These are phyloP conservation scores for Dicyrtomina minuta DNA, from an alignment of 2,888 invertebrate genomes.

Conservation along the genomic window DNA sequence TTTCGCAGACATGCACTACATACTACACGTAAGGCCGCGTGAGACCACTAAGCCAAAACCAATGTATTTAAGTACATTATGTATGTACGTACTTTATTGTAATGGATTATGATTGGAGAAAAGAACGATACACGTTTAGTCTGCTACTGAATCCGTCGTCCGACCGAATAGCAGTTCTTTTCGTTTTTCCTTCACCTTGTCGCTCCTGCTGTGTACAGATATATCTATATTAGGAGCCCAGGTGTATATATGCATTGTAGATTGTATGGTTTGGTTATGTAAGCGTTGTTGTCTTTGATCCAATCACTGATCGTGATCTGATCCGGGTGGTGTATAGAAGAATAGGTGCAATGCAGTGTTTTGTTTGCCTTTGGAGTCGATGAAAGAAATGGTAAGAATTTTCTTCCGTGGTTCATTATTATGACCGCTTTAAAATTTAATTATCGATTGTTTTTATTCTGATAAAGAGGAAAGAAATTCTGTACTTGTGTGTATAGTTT, in stretches of 20 bases:
- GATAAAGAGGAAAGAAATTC: conserved; percentile 15
- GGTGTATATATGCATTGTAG: no score
- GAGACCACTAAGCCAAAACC: no score
- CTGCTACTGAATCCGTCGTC: neutral
- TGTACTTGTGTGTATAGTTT: neutral
- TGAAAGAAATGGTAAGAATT: neutral
- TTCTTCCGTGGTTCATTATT: conserved; percentile 12
- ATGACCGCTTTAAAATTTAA: conserved; percentile 25
- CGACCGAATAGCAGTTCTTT: no score
- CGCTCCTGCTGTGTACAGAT: no score
- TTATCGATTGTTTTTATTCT: conserved; percentile 22
- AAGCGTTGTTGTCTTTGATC: conserved; percentile 23
- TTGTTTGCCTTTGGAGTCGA: no score
- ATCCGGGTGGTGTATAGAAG: neutral
- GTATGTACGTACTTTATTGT: no score
- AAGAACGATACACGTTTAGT: neutral
- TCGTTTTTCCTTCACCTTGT: no score
- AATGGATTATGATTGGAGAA: no score
- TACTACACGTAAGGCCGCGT: no score
- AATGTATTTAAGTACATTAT: no score
- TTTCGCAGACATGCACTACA: no score
- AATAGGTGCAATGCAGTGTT: conserved; percentile 28
- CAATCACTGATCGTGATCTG: conserved; percentile 17
- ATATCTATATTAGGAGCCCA: no score
- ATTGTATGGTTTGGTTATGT: neutral